Percentiles rank a stretch among this genome's conserved stretches.
phyloP scores from a whole-genome alignment of 2,888 invertebrate species.

The Cremastinae sp. region DNA sequence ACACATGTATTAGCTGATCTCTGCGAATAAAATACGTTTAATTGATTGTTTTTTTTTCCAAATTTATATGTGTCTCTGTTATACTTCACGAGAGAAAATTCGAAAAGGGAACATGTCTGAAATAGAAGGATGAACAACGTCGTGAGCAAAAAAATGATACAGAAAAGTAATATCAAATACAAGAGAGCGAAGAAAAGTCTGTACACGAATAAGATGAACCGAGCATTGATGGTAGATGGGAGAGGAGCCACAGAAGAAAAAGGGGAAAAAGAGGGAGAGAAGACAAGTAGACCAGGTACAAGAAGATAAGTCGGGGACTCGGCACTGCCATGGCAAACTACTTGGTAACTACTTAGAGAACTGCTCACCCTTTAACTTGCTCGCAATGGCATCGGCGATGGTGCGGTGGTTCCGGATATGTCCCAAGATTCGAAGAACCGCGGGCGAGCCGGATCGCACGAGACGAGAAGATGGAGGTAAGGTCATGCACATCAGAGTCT shows the following conservation, averaged over 20 bases:
- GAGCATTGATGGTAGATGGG: constrained; percentile 59
- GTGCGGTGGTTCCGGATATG: constrained; percentile 16
- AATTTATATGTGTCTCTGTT: constrained; percentile 4
- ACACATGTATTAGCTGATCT: too few species aligned
- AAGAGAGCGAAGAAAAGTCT: constrained; percentile 42
- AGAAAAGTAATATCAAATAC: constrained; percentile 34
- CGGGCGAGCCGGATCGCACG: not conserved
- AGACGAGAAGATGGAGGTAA: constrained; percentile 19
- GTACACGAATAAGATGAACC: constrained; percentile 70
- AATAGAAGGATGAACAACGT: constrained; percentile 17
- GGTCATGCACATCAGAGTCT: constrained; percentile 63
- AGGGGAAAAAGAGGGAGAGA: not conserved
- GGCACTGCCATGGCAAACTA: constrained; percentile 75
- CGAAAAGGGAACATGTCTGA: constrained; percentile 31
- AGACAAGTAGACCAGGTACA: not conserved
- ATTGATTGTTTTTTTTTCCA: too few species aligned
- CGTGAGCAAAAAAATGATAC: constrained; percentile 13
- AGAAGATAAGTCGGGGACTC: constrained; percentile 61
- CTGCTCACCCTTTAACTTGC: constrained; percentile 58
- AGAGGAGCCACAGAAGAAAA: not conserved
- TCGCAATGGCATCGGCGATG: constrained; percentile 43
- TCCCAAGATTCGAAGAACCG: not conserved
- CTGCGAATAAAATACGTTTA: too few species aligned
- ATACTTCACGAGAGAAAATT: too few species aligned
- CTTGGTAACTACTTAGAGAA: constrained; percentile 76